Base-by-base conservation (phyloP, 2,888 invertebrate species). In the Sialis lutaria region DNA sequence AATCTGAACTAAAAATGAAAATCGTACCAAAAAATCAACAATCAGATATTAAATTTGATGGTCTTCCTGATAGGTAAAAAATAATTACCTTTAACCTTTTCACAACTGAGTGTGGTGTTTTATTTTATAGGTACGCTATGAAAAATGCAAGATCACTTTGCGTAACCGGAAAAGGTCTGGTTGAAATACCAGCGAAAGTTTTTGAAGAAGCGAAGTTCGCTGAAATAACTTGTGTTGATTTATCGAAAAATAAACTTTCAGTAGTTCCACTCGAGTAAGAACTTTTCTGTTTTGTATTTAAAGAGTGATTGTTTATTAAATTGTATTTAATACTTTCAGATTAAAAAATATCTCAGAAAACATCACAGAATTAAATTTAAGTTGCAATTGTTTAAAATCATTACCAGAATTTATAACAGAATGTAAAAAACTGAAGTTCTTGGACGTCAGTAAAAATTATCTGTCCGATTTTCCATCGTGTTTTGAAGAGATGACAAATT, bases 171-270 rank as follows among this genome's bases (percentile, higher is more conserved):
- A 79, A 82, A 56, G 75, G 77, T 44, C 58, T 87, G 34, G 58
- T 66, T 0, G 60, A 68, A 6, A 69, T 91, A 12, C 87, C 91
- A 0, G 77, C 77, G 9, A 72, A 79, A 46, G 74, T 88, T 13
- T 81, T 88, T 60, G 64, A 70, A 48, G 68, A 79, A 48, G 90
- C 88, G 4, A 70, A 69, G 8, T 73, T 74, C 46, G 85, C 82
- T 1, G 75, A 77, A 50, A 83, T 88, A 6, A 75, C 75, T 46
- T 75, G 77, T 44, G 73, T 90, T 6, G 90, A 92, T 66, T 64
- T 92, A 50, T 85, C 85, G 50, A 84, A 82, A 63, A 93, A 93
- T 64, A 76, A 74, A 56, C 68, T 93, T 1, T 64, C 66, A 2
- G 57, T 68, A 1, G 60, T 91, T 53, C 89, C 91, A 6, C 56